Percentiles rank a stretch among this genome's conserved stretches.
These are phyloP conservation scores for Bacillus rossius DNA, from an alignment of 1,140 invertebrate genomes.

Conservation along the genomic window DNA sequence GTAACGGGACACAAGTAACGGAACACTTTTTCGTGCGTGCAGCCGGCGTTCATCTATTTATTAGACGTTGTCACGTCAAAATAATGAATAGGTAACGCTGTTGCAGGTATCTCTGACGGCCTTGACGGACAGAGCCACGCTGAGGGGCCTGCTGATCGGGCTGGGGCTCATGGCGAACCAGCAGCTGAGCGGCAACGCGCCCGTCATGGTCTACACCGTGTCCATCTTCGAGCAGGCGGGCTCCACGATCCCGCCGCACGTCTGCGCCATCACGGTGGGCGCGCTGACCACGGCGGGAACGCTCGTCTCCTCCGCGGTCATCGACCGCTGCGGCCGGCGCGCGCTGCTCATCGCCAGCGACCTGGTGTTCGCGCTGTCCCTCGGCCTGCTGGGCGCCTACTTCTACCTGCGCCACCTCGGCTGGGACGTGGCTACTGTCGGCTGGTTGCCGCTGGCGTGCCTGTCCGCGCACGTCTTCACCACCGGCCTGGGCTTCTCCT, in stretches of 20 bases:
- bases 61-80: no score
- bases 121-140: no score
- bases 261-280: conserved; percentile 58
- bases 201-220: conserved; percentile 67
- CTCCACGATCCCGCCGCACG: conserved; percentile 43
- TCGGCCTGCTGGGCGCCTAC: conserved; percentile 24
- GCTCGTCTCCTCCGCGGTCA: conserved; percentile 54
- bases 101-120: no score
- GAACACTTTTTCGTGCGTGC: no score
- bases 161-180: conserved; percentile 65
- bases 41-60: no score
- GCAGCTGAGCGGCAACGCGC: conserved; percentile 70
- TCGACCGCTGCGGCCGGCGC: conserved; percentile 65
- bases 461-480: conserved; percentile 63
- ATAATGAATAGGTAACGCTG: no score
- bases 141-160: conserved; percentile 48
- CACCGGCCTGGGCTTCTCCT: conserved; percentile 62
- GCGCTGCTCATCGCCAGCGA: conserved; percentile 50
- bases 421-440: no score
- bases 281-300: conserved; percentile 59
- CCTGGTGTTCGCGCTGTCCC: no score
- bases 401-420: no score
- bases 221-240: conserved; percentile 60
- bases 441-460: conserved; percentile 56
- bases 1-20: no score